Evolutionary conservation across 2,888 invertebrate genomes (phyloP).

Genomic region (Ganaspis brasiliensis): DNA sequence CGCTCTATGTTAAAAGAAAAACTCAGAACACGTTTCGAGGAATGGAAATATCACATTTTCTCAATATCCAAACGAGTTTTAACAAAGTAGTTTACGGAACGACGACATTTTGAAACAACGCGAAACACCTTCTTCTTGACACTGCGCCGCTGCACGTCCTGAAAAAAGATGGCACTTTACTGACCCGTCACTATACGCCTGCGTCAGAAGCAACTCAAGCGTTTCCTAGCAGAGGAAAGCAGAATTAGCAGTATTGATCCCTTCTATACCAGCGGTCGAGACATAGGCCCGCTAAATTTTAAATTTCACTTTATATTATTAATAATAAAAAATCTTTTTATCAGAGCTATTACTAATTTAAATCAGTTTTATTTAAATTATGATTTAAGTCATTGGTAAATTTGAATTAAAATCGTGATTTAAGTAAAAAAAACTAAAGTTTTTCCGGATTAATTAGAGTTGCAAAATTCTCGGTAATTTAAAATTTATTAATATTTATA

Average conservation of each 20-base stretch:
- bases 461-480: no score
- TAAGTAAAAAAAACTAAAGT: no score
- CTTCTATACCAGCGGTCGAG: not conserved
- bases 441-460: no score
- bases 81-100: constrained; percentile 4
- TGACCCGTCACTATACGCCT: not conserved
- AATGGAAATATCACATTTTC: constrained; percentile 22
- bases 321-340: no score
- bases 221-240: not conserved
- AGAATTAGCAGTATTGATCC: not conserved
- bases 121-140: constrained; percentile 27
- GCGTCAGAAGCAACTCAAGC: not conserved
- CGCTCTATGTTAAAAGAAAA: not conserved
- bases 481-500: no score
- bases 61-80: not conserved
- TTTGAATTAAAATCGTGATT: no score
- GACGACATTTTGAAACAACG: constrained; percentile 26
- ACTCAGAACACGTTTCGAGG: not conserved
- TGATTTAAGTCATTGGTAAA: no score
- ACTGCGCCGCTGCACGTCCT: constrained; percentile 38
- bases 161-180: constrained; percentile 23
- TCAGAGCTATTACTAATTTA: no score
- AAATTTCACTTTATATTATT: not conserved
- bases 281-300: not conserved
- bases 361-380: no score